Percentiles rank a stretch among this genome's conserved stretches.
phyloP scores from a whole-genome alignment of 2,797 vertebrate genomes.

The Xiphorhynchus erythropygius region DNA sequence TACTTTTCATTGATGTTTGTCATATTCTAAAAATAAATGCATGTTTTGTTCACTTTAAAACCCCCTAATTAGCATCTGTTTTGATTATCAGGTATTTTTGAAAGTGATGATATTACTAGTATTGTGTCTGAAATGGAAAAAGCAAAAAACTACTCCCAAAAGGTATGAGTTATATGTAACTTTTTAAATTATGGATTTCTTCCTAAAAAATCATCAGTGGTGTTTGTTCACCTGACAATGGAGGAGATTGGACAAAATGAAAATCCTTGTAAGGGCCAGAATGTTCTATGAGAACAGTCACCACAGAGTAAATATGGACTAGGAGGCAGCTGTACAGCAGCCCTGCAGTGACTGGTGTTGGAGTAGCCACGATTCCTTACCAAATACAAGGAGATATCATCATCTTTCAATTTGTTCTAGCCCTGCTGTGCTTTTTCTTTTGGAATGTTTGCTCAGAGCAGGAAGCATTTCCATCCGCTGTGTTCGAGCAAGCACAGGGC shows the following conservation, averaged over 20 bases:
- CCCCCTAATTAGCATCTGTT: neutral
- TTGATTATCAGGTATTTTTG: slow-evolving; percentile 78
- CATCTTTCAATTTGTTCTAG: neutral
- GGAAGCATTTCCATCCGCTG: neutral
- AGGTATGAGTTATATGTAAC: slow-evolving; percentile 69
- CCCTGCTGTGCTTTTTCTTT: neutral
- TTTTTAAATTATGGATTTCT: neutral
- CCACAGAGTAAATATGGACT: neutral
- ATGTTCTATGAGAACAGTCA: neutral
- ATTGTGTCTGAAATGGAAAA: slow-evolving; percentile 82
- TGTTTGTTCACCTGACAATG: neutral
- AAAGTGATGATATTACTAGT: slow-evolving; percentile 82
- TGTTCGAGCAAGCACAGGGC: neutral
- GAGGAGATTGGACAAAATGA: neutral
- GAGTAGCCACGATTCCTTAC: neutral
- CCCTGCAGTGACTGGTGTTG: neutral
- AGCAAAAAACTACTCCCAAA: slow-evolving; percentile 81
- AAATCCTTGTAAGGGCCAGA: neutral
- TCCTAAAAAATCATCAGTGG: neutral
- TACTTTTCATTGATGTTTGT: neutral
- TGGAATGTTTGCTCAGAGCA: neutral
- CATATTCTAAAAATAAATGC: neutral
- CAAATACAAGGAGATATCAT: neutral
- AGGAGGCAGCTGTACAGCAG: neutral
- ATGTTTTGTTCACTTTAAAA: neutral